phyloP scores from a whole-genome alignment of 2,113 vertebrate species.

The Charina bottae region DNA sequence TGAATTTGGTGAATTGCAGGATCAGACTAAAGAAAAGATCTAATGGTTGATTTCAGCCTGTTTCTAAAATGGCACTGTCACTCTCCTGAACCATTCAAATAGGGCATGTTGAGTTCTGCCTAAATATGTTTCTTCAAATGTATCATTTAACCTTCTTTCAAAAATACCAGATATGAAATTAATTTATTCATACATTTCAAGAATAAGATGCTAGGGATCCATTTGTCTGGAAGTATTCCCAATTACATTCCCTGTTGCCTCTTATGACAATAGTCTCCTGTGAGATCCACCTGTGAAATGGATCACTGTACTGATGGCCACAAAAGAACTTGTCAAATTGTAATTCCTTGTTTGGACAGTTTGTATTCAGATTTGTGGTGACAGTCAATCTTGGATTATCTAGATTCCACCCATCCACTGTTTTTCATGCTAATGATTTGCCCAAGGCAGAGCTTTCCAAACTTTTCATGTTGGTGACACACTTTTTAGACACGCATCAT shows the following conservation, averaged over 20 bases:
- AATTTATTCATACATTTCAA: not conserved
- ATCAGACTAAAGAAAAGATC: not conserved
- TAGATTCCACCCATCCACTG: not conserved
- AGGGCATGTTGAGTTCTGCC: not conserved
- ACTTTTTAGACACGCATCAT: too few species aligned
- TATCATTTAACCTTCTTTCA: not conserved
- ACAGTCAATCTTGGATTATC: conserved; percentile 9
- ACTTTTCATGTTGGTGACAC: too few species aligned
- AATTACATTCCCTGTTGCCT: not conserved
- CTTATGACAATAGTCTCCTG: not conserved
- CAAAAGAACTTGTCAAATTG: not conserved
- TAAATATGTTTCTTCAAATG: conserved; percentile 8
- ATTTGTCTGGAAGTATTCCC: not conserved
- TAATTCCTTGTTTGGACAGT: not conserved
- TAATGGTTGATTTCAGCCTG: not conserved
- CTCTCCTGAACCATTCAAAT: not conserved
- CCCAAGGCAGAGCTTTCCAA: too few species aligned
- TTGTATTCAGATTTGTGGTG: not conserved
- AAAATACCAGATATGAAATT: not conserved
- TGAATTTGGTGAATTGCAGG: not conserved
- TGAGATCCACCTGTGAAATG: not conserved
- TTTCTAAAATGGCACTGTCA: not conserved
- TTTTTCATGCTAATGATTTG: conserved; percentile 12
- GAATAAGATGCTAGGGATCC: not conserved
- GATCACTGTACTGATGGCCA: not conserved